These are phyloP conservation scores for Felis chaus DNA, from an alignment of 2,113 vertebrate genomes.

Conservation along the genomic window DNA sequence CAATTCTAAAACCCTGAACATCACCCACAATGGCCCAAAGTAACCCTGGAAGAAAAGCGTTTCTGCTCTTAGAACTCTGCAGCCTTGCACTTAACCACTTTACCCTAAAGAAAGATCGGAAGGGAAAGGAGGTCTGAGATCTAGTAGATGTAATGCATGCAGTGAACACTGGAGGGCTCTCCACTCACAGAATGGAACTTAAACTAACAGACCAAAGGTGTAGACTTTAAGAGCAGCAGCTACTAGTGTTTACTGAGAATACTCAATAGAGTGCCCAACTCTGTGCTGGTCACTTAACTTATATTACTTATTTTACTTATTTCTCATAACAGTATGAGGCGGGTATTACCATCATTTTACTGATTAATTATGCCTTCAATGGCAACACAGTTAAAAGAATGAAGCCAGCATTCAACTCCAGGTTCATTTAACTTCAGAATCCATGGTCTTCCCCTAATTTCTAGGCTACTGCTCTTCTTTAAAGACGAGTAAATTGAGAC, in stretches of 20 bases:
- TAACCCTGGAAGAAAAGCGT: not conserved
- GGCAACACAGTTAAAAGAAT: not conserved
- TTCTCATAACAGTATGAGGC: not conserved
- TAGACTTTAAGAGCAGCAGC: not conserved
- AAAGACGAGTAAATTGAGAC: not conserved
- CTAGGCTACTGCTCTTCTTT: not conserved
- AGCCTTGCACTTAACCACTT: not conserved
- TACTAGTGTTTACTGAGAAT: not conserved
- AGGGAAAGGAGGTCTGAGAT: not conserved
- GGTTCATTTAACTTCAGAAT: not conserved
- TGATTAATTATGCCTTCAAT: not conserved
- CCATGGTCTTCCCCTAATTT: not conserved
- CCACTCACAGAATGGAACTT: constrained; percentile 5
- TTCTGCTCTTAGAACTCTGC: not conserved
- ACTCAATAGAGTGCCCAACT: not conserved
- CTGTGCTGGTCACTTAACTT: not conserved
- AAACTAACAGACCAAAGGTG: not conserved
- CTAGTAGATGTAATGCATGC: not conserved
- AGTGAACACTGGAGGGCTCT: constrained; percentile 61
- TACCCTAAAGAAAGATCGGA: not conserved
- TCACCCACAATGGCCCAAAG: not conserved
- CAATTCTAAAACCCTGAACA: not conserved
- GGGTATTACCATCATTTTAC: not conserved
- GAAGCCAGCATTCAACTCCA: not conserved
- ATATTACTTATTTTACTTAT: not conserved